Conservation (phyloP, 2,888 invertebrate genomes). For the Teleiodes luculella region DNA sequence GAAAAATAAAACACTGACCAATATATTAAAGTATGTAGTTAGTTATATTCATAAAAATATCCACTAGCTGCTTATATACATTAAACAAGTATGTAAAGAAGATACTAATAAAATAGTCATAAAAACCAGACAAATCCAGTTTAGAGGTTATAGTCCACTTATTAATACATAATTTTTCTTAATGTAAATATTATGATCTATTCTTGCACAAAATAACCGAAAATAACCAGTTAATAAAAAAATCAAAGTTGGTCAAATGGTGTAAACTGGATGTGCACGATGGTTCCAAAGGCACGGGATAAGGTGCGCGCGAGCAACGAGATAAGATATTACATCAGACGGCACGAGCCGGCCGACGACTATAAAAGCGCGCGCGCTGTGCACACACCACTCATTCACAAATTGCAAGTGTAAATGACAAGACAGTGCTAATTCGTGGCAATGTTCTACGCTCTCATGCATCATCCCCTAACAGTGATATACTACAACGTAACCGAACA, state of each 20-base stretch:
- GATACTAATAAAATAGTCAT: too few species aligned
- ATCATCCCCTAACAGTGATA: conserved; percentile 54
- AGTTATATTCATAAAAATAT: too few species aligned
- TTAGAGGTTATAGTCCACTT: too few species aligned
- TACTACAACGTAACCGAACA: conserved; percentile 62
- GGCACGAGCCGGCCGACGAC: conserved; percentile 19
- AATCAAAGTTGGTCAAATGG: conserved; percentile 1
- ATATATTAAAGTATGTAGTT: too few species aligned
- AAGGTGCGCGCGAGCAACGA: conserved; percentile 35
- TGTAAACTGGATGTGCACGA: not conserved
- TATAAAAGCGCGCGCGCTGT: conserved; percentile 46
- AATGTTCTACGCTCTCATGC: conserved; percentile 74
- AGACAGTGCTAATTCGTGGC: conserved; percentile 67
- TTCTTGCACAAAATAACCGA: not conserved
- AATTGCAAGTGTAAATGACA: conserved; percentile 62
- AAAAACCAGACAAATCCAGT: too few species aligned
- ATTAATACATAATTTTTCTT: too few species aligned
- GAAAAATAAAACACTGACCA: not conserved
- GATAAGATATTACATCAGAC: conserved; percentile 69
- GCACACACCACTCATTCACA: conserved; percentile 54
- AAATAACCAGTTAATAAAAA: not conserved
- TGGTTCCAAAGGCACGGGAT: not conserved
- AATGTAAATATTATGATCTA: too few species aligned
- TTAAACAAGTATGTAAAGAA: too few species aligned
- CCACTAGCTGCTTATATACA: too few species aligned